Conservation (phyloP, 2,888 invertebrate species). For the Melanargia galathea region DNA sequence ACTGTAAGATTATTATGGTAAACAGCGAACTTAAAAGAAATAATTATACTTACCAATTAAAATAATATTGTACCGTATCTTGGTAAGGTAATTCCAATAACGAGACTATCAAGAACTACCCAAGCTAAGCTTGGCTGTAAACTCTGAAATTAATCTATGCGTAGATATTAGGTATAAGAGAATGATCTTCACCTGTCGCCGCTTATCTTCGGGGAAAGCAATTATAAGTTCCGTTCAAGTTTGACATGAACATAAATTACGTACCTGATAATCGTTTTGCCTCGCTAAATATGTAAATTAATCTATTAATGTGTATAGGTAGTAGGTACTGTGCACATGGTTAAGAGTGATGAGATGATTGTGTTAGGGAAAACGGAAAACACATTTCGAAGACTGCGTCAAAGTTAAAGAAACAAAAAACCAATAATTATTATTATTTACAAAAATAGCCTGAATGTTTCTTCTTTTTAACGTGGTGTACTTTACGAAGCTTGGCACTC, state of each 20-base stretch:
- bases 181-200: constrained; percentile 42
- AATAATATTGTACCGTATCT: neutral
- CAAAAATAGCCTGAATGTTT: no score
- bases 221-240: constrained; percentile 45
- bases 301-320: constrained; percentile 23
- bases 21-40: no score
- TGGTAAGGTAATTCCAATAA: neutral
- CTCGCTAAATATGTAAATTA: constrained; percentile 19
- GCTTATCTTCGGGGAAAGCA: constrained; percentile 39
- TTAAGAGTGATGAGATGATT: neutral
- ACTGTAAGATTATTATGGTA: no score
- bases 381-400: neutral
- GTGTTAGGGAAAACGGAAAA: neutral
- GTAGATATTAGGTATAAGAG: constrained; percentile 25
- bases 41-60: neutral
- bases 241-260: constrained; percentile 42
- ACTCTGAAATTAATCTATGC: constrained; percentile 21
- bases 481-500: no score
- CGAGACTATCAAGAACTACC: constrained; percentile 4
- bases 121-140: constrained; percentile 7
- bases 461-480: no score
- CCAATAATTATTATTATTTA: no score
- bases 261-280: constrained; percentile 31
- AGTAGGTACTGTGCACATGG: no score
- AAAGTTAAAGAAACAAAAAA: neutral